phyloP scores from a whole-genome alignment of 2,113 vertebrate species.

The Plestiodon gilberti region DNA sequence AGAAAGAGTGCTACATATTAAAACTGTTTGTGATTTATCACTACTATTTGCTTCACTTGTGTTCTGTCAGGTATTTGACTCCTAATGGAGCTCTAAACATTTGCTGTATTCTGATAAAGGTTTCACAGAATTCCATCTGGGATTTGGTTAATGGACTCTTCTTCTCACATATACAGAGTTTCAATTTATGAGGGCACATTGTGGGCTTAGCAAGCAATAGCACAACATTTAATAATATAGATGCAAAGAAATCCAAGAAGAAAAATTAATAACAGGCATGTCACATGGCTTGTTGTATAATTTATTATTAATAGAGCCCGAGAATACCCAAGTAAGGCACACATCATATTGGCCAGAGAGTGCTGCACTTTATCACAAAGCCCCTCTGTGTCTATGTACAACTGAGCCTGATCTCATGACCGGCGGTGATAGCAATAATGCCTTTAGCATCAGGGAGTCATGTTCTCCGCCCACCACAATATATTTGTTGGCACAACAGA shows the following conservation, averaged over 20 bases:
- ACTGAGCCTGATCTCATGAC: not conserved
- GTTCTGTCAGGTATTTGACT: conserved; percentile 23
- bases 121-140: conserved; percentile 38
- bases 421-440: not conserved
- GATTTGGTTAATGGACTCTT: conserved; percentile 51
- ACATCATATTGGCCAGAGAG: not conserved
- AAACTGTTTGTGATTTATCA: conserved; percentile 4
- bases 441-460: no score
- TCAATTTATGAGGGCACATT: conserved; percentile 58
- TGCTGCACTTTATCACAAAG: not conserved
- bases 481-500: not conserved
- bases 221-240: conserved; percentile 59
- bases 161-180: conserved; percentile 31
- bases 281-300: conserved; percentile 51
- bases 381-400: no score
- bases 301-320: conserved; percentile 63
- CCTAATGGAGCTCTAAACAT: conserved; percentile 50
- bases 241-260: conserved; percentile 51
- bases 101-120: conserved; percentile 39
- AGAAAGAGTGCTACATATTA: not conserved
- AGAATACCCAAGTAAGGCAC: conserved; percentile 29
- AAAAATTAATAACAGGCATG: conserved; percentile 62
- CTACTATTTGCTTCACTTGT: not conserved
- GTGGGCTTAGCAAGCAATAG: conserved; percentile 56
- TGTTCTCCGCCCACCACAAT: not conserved